These are phyloP conservation scores for Ctenoplectra terminalis DNA, from an alignment of 1,140 invertebrate species.

Conservation along the genomic window DNA sequence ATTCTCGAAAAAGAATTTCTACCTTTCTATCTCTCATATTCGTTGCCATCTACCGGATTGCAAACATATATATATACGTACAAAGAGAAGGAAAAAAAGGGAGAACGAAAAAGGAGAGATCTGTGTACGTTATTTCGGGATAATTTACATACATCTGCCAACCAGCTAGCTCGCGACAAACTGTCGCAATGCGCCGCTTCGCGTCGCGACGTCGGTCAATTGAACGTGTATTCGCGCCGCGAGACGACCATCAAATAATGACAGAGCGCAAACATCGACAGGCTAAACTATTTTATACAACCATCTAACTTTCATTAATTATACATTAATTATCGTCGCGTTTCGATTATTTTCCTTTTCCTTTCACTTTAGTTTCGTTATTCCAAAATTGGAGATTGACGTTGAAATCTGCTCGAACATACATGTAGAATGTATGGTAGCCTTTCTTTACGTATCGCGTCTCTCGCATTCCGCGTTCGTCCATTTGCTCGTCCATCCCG, in stretches of 20 bases:
- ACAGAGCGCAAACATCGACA: conserved; percentile 54
- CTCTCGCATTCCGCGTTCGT: neutral
- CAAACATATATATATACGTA: neutral
- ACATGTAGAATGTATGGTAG: neutral
- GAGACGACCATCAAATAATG: conserved; percentile 69
- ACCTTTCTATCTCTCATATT: no score
- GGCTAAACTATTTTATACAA: conserved; percentile 40
- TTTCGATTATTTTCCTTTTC: neutral
- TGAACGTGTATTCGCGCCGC: conserved; percentile 32
- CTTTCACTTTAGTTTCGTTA: neutral
- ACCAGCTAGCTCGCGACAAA: conserved; percentile 57
- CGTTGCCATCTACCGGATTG: no score
- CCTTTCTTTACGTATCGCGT: neutral
- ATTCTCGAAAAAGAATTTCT: neutral
- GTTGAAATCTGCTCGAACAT: neutral
- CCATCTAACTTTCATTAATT: conserved; percentile 51
- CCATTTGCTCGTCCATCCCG: conserved; percentile 12
- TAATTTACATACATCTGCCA: conserved; percentile 63
- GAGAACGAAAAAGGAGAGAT: neutral
- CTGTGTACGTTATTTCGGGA: conserved; percentile 52
- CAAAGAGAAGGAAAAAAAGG: neutral
- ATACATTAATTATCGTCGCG: conserved; percentile 24
- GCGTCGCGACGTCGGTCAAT: conserved; percentile 51
- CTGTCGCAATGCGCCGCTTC: conserved; percentile 57
- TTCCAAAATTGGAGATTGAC: neutral